These are phyloP conservation scores for Metopolophium dirhodum DNA, from an alignment of 1,140 invertebrate species.

Conservation along the genomic window DNA sequence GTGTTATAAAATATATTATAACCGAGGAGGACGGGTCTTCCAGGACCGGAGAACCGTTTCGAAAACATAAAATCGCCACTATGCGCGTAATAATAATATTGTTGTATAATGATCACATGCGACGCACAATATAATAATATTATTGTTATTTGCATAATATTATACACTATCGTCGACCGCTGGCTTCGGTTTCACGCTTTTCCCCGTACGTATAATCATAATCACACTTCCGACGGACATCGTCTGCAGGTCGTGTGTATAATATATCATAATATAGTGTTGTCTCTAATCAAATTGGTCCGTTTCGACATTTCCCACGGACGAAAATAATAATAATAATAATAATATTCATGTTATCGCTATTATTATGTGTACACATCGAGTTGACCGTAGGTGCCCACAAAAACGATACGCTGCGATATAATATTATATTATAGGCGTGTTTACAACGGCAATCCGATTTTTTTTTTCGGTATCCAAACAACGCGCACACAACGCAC, in stretches of 20 bases:
- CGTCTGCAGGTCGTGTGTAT: neutral
- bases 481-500: neutral
- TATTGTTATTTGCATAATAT: neutral
- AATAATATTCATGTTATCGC: neutral
- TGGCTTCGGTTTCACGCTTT: neutral
- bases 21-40: neutral
- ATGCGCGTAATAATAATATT: neutral
- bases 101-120: too few species aligned
- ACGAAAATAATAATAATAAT: slow-evolving; percentile 9
- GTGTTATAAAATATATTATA: too few species aligned
- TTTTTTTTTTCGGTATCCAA: neutral
- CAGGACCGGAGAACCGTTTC: neutral
- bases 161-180: neutral
- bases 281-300: neutral
- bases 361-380: neutral
- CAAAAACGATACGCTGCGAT: neutral
- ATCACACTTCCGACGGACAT: slow-evolving; percentile 7
- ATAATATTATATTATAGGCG: neutral
- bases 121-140: neutral
- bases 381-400: neutral
- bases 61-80: neutral
- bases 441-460: neutral
- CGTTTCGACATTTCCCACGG: neutral
- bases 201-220: neutral
- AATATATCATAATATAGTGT: neutral